Evolutionary conservation across 2,797 vertebrate species (phyloP).

Genomic region (Lemur catta): DNA sequence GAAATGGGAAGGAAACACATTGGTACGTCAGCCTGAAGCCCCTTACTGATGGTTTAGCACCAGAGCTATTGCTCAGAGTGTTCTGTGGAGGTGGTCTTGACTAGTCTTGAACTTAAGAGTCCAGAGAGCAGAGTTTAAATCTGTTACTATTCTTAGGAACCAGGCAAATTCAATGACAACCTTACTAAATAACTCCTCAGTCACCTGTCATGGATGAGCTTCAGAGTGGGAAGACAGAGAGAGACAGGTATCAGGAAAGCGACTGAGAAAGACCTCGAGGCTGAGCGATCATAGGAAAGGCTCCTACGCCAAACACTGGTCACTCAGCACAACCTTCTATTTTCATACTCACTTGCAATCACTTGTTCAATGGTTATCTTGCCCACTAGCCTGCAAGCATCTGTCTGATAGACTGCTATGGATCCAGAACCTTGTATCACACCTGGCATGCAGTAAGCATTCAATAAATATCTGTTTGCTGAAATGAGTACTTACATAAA

Average conservation of each 20-base stretch:
- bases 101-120: background rate
- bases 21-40: background rate
- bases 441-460: background rate
- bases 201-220: background rate
- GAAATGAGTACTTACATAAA: background rate
- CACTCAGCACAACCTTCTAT: background rate
- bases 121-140: background rate
- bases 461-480: background rate
- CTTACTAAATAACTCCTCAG: background rate
- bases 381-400: background rate
- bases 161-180: background rate
- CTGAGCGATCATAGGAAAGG: background rate
- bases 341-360: background rate
- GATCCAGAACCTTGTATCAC: background rate
- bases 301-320: background rate
- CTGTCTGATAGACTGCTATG: background rate
- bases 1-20: background rate
- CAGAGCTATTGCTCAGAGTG: background rate
- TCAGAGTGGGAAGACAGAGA: background rate
- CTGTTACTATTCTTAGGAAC: background rate
- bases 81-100: background rate
- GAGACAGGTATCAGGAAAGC: background rate
- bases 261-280: background rate
- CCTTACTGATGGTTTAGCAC: background rate
- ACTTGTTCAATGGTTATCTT: background rate